A percentile compares a stretch with the other conserved stretches of the same genome.
Conservation (phyloP, 2,888 invertebrate genomes). For the Gandaritis pyraliata region DNA sequence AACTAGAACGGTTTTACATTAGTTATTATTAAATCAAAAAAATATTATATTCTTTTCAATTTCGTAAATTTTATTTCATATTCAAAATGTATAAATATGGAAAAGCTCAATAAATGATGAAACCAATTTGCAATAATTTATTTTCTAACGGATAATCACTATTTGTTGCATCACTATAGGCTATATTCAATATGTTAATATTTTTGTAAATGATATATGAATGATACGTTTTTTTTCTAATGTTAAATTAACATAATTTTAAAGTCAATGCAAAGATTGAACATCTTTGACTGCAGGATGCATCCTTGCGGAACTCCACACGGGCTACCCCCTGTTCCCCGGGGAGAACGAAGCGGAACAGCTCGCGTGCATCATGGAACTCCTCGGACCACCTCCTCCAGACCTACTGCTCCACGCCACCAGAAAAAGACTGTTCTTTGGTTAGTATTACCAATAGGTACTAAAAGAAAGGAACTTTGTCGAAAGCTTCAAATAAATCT, state of each 20-base stretch:
- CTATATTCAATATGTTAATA: too few species aligned
- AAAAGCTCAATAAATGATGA: not conserved
- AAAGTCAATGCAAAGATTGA: not conserved
- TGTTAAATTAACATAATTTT: not conserved
- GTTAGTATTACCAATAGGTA: constrained; percentile 70
- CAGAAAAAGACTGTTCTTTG: constrained; percentile 93
- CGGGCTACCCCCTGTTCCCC: constrained; percentile 97
- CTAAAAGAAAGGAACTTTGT: not conserved
- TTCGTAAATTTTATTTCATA: not conserved
- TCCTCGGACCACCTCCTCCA: constrained; percentile 95
- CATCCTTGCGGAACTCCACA: constrained; percentile 97
- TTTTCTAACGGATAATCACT: constrained; percentile 12
- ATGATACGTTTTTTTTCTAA: too few species aligned
- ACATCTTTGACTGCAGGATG: constrained; percentile 86
- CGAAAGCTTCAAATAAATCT: constrained; percentile 12
- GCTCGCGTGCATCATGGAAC: constrained; percentile 98
- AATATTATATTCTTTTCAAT: too few species aligned
- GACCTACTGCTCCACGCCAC: constrained; percentile 94
- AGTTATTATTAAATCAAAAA: too few species aligned
- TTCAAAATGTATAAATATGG: constrained; percentile 13
- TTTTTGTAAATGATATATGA: too few species aligned
- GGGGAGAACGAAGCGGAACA: constrained; percentile 99
- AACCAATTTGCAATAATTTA: constrained; percentile 9
- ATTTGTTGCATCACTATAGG: constrained; percentile 6
- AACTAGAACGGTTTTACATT: too few species aligned